Evolutionary conservation across 2,797 vertebrate genomes (phyloP).

Genomic region (Esox lucius): DNA sequence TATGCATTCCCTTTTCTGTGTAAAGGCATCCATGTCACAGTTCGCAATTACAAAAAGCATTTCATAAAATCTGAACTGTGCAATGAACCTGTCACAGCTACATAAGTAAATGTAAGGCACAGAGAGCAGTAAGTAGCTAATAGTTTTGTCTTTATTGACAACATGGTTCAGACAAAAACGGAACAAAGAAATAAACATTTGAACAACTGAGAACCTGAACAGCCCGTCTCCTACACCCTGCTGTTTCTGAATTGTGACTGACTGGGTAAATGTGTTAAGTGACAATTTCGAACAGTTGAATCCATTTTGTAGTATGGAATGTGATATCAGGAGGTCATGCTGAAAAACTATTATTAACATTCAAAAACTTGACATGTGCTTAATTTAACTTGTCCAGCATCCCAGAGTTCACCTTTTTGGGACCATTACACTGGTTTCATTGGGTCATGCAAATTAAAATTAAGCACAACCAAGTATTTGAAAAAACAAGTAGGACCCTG

Average conservation of each 20-base stretch:
- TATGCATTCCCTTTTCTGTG: background rate
- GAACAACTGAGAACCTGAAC: constrained; percentile 32
- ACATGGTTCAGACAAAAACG: constrained; percentile 50
- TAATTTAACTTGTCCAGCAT: too few species aligned
- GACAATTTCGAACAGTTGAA: background rate
- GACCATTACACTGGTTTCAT: too few species aligned
- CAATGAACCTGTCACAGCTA: background rate
- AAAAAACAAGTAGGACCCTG: background rate
- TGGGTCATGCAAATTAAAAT: too few species aligned
- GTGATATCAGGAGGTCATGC: background rate
- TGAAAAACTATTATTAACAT: too few species aligned
- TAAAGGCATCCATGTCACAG: background rate
- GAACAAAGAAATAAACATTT: constrained; percentile 26
- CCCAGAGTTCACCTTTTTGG: too few species aligned
- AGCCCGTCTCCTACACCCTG: background rate
- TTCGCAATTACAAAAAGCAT: background rate
- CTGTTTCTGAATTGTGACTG: background rate
- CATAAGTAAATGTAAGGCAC: background rate
- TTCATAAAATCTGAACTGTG: background rate
- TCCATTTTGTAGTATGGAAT: background rate
- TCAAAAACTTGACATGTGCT: too few species aligned
- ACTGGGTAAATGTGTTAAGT: background rate
- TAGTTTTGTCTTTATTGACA: constrained; percentile 65
- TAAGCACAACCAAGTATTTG: too few species aligned
- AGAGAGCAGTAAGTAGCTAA: constrained; percentile 22